A percentile compares a stretch with the other conserved stretches of the same genome.
Conservation (phyloP, 2,888 invertebrate genomes). For the Galerucella nymphaeae region DNA sequence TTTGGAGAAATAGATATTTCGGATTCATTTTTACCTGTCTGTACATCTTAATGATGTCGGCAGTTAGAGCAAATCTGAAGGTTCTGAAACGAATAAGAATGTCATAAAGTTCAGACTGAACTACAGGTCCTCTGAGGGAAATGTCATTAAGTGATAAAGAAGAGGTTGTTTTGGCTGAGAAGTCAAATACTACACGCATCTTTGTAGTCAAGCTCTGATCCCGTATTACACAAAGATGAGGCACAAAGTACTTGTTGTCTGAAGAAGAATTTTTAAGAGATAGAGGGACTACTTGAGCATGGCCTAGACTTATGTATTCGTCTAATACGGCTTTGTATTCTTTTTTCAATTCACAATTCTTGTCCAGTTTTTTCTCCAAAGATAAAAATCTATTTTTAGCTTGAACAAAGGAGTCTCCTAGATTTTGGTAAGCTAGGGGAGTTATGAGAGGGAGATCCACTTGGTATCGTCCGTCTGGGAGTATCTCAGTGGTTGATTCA, state of each 20-base stretch:
- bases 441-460: no score
- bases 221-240: background rate
- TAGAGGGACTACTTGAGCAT: no score
- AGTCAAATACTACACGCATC: constrained; percentile 37
- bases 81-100: constrained; percentile 24
- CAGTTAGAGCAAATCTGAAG: constrained; percentile 26
- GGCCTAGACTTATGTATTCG: no score
- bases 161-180: constrained; percentile 14
- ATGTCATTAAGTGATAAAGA: constrained; percentile 26
- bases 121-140: constrained; percentile 22
- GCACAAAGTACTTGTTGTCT: background rate
- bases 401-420: no score
- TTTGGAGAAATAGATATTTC: constrained; percentile 12
- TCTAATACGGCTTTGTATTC: no score
- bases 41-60: constrained; percentile 31
- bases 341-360: no score
- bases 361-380: no score
- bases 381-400: no score
- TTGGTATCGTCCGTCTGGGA: no score
- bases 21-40: constrained; percentile 18
- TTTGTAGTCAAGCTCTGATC: constrained; percentile 25
- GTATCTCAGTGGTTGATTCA: no score
- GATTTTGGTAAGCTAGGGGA: no score
- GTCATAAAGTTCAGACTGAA: constrained; percentile 35
- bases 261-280: background rate